These are phyloP conservation scores for Ramphastos sulfuratus DNA, from an alignment of 2,113 vertebrate species.

Conservation along the genomic window DNA sequence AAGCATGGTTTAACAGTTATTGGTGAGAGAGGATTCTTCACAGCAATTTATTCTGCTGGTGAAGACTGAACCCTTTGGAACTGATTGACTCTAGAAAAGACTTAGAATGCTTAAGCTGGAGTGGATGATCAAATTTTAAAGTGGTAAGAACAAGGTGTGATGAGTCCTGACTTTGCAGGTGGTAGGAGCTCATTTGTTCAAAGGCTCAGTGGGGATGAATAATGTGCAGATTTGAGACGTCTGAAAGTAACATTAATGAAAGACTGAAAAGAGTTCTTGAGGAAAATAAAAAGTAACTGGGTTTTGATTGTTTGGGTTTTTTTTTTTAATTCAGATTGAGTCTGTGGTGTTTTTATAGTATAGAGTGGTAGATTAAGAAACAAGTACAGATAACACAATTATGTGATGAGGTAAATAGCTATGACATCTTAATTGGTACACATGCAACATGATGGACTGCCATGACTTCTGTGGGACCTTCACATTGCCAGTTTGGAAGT, in stretches of 20 bases:
- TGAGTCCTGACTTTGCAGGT: background rate
- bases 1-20: background rate
- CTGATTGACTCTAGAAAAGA: background rate
- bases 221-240: background rate
- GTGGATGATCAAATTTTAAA: background rate
- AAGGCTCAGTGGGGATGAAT: background rate
- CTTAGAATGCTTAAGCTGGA: background rate
- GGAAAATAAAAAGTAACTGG: too few relatives aligned
- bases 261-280: background rate
- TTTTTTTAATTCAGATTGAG: background rate
- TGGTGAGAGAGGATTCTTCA: background rate
- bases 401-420: background rate
- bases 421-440: background rate
- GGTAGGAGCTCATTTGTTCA: background rate
- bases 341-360: background rate
- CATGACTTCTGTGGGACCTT: background rate
- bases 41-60: background rate
- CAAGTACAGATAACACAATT: background rate
- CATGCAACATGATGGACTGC: background rate
- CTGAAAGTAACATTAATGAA: background rate
- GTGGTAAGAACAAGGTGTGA: accelerated
- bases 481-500: conserved; percentile 17
- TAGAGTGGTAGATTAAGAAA: background rate
- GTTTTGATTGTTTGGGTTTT: too few relatives aligned
- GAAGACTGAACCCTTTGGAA: background rate